Base-by-base conservation (phyloP, 2,113 vertebrate genomes). In the Notothenia coriiceps region DNA sequence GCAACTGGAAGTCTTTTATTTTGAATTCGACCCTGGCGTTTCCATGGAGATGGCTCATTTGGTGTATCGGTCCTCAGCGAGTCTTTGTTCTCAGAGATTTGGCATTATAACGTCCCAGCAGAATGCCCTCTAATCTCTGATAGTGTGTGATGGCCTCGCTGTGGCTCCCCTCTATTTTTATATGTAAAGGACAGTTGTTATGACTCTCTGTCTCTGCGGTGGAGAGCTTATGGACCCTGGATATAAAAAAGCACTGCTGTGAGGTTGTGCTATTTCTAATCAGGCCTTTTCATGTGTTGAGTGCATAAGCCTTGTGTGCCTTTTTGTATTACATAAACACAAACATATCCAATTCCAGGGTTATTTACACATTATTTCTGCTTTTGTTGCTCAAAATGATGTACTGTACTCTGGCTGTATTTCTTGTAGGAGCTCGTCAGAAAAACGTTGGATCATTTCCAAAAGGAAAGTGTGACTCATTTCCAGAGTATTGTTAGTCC, bases 51-150 rank as follows among this genome's bases (percentile, higher is more conserved):
- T 2, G 1, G 0, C 22, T 65, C 40, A 60, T 76, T 80, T 77
- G 62, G 67, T 69, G 71, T 70, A 77, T 80, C 55, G 5, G 61
- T 85, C 77, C 29, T 54, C 47, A 1, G 69, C n/a, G 0, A 11
- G 52, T 68, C 71, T 86, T 90, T 89, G 84, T 86, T 86, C 82
- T 74, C 57, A 33, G 60, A 93, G 76, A 86, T 77, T 56, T 79
- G 61, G 29, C 71, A 84, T 87, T 83, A 77, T 86, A 89, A n/a
- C 60, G 50, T 79, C 59, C 80, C 80, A 55, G 74, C 67, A 75
- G 85, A 89, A 77, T 35, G 15, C 44, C 29, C 80, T 80, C 33
- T 81, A 83, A 91, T 82, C 83, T 86, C 69, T 81, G 88, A 85
- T 71, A 73, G 35, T 75, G 84, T 56, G 55, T 15, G 70, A 86